Base-by-base conservation (phyloP, 2,797 vertebrate species). In the Sebastes diaconus region DNA sequence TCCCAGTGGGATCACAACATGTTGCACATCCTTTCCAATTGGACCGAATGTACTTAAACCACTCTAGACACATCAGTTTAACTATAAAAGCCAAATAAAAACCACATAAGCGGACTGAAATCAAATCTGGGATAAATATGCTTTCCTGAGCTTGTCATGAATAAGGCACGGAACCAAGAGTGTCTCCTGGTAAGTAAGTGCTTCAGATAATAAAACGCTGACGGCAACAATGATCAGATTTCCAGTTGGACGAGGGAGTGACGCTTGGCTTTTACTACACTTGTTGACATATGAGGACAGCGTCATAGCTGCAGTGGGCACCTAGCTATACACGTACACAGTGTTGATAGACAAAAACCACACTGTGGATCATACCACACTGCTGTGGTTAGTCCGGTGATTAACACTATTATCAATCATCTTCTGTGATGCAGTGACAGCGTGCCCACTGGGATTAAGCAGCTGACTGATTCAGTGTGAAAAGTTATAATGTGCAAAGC, bases 371-470 rank as follows among this genome's bases (percentile, higher is more conserved):
- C 82, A 85, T 36, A 71, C 73, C 25, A 20, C 66, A 69, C 86
- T 68, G 84, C 81, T 84, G 82, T 12, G 82, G 84, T 84, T 84
- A 73, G 87, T 91, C 77, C 81, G 84, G 81, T 88, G 73, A 93
- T 89, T 88, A 88, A 89, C 83, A 83, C 79, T 80, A 69, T 87
- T 86, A 94, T 94, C 90, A 92, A 94, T 93, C 90, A 90, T 89
- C 59, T 79, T 75, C 61, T 92, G 81, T 83, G 74, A 91, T 74
- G 73, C 79, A 80, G 77, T 87, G 90, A 93, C 87, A 88, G 55
- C 58, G 29, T 59, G 68, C 76, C 80, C 80, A 52, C 74, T 66
- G 86, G 85, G 84, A 89, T 80, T 81, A 76, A 82, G 81, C 70
- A 84, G 74, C 55, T 83, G 85, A 88, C 79, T 84, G 75, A 89